Percentiles rank a stretch among this genome's conserved stretches.
Conservation (phyloP, 2,888 invertebrate genomes). For the Helobdella robusta region DNA sequence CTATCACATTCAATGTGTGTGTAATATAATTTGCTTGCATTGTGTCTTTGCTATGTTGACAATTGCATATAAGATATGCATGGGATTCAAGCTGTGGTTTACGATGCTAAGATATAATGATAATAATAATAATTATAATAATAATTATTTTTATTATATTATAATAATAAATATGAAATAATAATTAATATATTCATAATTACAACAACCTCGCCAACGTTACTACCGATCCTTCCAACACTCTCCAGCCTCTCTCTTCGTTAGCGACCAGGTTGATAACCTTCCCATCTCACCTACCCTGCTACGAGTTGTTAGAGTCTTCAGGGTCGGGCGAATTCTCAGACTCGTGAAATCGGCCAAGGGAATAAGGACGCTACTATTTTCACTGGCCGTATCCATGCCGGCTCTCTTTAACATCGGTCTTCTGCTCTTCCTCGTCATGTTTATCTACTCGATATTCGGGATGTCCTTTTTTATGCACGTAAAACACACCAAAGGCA, state of each 20-base stretch:
- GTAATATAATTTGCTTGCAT: no score
- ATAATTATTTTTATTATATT: no score
- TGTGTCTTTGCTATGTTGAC: no score
- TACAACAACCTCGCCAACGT: no score
- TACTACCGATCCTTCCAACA: not conserved
- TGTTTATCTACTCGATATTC: conserved; percentile 98
- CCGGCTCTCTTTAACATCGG: conserved; percentile 98
- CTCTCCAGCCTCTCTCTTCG: not conserved
- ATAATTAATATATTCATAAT: not conserved
- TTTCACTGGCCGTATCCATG: conserved; percentile 94
- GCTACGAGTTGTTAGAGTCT: conserved; percentile 92
- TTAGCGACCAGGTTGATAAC: conserved; percentile 10
- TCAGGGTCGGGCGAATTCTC: conserved; percentile 91
- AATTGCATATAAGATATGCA: no score
- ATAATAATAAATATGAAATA: not conserved
- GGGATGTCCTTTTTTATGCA: conserved; percentile 99
- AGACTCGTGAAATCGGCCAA: conserved; percentile 88
- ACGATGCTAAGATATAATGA: no score
- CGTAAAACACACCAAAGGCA: conserved; percentile 83
- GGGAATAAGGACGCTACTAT: conserved; percentile 90
- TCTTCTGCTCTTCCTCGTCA: conserved; percentile 88
- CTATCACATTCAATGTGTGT: no score
- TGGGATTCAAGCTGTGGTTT: no score
- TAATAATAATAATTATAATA: no score
- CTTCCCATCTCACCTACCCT: conserved; percentile 78